These are phyloP conservation scores for Pteropus rufus DNA, from an alignment of 2,797 vertebrate species.

Conservation along the genomic window DNA sequence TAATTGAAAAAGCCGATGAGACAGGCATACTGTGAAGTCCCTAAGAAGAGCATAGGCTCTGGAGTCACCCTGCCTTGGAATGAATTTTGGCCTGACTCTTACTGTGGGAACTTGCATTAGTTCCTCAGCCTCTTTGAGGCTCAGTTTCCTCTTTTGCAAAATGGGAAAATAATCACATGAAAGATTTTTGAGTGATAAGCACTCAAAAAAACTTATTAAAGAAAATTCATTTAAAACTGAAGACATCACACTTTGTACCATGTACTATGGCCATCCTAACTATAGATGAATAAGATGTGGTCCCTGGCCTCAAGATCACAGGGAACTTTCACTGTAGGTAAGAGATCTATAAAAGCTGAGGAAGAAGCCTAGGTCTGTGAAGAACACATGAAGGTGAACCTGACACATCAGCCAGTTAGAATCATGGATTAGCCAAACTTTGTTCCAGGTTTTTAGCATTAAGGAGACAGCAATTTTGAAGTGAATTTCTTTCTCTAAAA, in stretches of 20 bases:
- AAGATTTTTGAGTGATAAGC: background rate
- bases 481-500: background rate
- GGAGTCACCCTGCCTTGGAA: background rate
- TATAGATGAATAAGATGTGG: background rate
- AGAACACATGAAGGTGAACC: background rate
- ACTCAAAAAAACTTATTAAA: background rate
- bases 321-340: background rate
- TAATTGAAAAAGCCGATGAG: background rate
- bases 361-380: background rate
- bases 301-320: background rate
- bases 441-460: background rate
- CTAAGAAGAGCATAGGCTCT: background rate
- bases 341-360: background rate
- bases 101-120: background rate
- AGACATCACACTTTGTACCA: background rate
- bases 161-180: background rate
- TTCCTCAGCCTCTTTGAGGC: background rate
- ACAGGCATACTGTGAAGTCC: background rate
- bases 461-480: background rate
- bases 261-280: background rate
- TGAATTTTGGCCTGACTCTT: background rate
- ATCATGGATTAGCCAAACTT: background rate
- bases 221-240: background rate
- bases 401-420: background rate
- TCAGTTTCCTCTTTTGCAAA: background rate